Percentiles rank a stretch among this genome's conserved stretches.
These are phyloP conservation scores for Mastomys natalensis DNA, from an alignment of 2,113 vertebrate species.

Conservation along the genomic window DNA sequence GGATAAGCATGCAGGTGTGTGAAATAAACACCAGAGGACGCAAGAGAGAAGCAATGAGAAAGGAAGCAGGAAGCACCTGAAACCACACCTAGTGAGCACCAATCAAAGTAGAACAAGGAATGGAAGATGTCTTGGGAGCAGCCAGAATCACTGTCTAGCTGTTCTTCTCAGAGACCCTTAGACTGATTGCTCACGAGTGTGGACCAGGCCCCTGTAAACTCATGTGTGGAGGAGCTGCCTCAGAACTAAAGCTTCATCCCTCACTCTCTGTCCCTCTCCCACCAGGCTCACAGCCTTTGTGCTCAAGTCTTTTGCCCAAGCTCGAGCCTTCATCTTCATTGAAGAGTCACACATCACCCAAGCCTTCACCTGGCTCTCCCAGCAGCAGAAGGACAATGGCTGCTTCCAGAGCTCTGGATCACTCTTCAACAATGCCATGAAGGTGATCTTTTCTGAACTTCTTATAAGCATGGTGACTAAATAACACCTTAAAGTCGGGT, in stretches of 20 bases:
- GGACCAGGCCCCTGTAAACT: too few species aligned
- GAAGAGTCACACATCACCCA: slow-evolving; percentile 80
- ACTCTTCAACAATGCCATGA: slow-evolving; percentile 82
- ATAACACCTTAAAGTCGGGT: too few species aligned
- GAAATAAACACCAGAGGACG: not conserved
- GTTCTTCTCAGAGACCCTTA: too few species aligned
- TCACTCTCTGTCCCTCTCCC: not conserved
- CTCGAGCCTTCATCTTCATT: slow-evolving; percentile 78
- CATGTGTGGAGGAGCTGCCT: too few species aligned
- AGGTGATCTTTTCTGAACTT: slow-evolving; percentile 72
- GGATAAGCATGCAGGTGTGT: not conserved
- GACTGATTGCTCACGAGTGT: too few species aligned
- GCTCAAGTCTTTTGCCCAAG: slow-evolving; percentile 83
- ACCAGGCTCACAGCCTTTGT: slow-evolving; percentile 84
- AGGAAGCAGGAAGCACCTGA: not conserved
- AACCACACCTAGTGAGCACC: too few species aligned
- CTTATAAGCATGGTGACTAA: not conserved
- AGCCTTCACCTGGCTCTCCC: slow-evolving; percentile 78
- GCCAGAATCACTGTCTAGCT: too few species aligned
- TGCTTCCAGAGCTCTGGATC: slow-evolving; percentile 82
- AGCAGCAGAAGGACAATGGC: slow-evolving; percentile 83
- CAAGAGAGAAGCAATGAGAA: not conserved
- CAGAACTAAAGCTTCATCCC: not conserved
- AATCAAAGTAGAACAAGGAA: too few species aligned
- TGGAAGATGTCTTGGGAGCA: too few species aligned